phyloP scores from a whole-genome alignment of 2,888 invertebrate genomes.

The Andrena praecox region DNA sequence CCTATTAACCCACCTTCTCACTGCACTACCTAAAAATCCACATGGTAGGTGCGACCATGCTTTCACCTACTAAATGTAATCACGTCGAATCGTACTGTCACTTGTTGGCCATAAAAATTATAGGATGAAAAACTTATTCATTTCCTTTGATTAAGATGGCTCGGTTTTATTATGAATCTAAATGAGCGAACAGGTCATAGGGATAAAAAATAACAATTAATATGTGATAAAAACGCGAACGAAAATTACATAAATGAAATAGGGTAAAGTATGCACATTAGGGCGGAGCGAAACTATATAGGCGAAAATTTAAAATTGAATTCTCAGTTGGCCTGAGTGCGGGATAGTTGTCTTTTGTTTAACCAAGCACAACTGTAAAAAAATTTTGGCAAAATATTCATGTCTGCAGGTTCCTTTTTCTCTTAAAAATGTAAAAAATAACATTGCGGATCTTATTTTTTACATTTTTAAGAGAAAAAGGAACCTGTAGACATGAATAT shows the following conservation, averaged over 20 bases:
- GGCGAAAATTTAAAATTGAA: too few relatives aligned
- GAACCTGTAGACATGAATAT: too few relatives aligned
- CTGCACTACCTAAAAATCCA: constrained; percentile 61
- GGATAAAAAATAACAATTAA: not conserved
- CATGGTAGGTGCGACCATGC: constrained; percentile 52
- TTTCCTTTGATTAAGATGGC: not conserved
- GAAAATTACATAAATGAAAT: not conserved
- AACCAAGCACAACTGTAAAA: too few relatives aligned
- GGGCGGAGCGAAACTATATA: too few relatives aligned
- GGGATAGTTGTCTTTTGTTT: too few relatives aligned
- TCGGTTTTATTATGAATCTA: not conserved
- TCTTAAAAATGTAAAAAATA: too few relatives aligned
- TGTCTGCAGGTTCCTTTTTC: too few relatives aligned
- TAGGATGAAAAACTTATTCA: not conserved
- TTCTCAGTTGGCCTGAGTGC: too few relatives aligned
- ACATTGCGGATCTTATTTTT: too few relatives aligned
- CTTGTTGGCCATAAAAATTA: not conserved
- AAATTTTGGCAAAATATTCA: too few relatives aligned
- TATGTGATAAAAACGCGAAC: not conserved
- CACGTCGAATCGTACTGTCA: constrained; percentile 59
- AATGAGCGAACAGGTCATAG: not conserved
- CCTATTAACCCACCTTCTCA: constrained; percentile 66
- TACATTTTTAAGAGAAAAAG: too few relatives aligned
- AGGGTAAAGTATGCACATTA: too few relatives aligned
- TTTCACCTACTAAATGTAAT: constrained; percentile 43